These are phyloP conservation scores for Solea senegalensis DNA, from an alignment of 2,113 vertebrate genomes.

Conservation along the genomic window DNA sequence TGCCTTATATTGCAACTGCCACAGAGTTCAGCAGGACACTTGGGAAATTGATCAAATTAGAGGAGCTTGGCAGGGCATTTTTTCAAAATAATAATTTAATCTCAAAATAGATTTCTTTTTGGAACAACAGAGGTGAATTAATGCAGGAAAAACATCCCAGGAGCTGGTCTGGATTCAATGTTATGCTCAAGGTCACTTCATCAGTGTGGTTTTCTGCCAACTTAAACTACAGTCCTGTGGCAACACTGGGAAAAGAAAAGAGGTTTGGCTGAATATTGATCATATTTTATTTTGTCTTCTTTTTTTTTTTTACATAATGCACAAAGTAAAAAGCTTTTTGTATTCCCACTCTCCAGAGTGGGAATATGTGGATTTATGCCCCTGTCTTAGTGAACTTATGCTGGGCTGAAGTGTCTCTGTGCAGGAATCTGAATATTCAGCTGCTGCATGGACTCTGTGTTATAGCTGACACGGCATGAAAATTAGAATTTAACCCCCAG, in stretches of 20 bases:
- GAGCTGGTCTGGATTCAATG: slow-evolving; percentile 21
- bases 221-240: slow-evolving; percentile 10
- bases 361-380: slow-evolving; percentile 16
- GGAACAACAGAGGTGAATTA: slow-evolving; percentile 9
- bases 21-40: neutral
- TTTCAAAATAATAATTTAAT: neutral
- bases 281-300: neutral
- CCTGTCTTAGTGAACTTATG: slow-evolving; percentile 22
- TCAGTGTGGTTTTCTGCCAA: slow-evolving; percentile 26
- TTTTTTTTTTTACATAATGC: neutral
- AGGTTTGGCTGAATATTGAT: neutral
- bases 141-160: slow-evolving; percentile 21
- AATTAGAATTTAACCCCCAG: slow-evolving; percentile 1
- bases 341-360: slow-evolving; percentile 7
- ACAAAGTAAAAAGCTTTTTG: neutral
- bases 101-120: neutral
- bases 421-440: slow-evolving; percentile 9
- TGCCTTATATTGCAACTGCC: slow-evolving; percentile 65
- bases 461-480: slow-evolving; percentile 25
- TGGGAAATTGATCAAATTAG: neutral
- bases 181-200: slow-evolving; percentile 43
- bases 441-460: slow-evolving; percentile 3
- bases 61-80: slow-evolving; percentile 9
- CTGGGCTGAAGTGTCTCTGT: slow-evolving; percentile 1
- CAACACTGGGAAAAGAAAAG: neutral